phyloP scores from a whole-genome alignment of 2,888 invertebrate species.

The Nomada goodeniana region DNA sequence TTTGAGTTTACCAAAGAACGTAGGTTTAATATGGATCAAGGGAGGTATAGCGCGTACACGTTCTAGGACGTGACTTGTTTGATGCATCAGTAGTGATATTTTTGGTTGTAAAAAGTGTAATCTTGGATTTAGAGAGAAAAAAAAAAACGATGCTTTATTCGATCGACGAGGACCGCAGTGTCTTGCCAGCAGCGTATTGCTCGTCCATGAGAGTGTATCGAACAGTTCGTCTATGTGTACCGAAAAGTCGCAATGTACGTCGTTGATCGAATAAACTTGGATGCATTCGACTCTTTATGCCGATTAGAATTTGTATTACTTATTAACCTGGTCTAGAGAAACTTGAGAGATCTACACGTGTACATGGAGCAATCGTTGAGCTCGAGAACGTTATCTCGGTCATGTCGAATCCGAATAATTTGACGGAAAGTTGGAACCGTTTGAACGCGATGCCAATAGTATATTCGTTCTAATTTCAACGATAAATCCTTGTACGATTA shows the following conservation, averaged over 20 bases:
- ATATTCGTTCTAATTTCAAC: conserved; percentile 26
- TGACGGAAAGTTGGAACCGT: neutral
- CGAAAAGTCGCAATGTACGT: neutral
- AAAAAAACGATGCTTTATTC: conserved; percentile 9
- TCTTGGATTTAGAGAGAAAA: conserved; percentile 19
- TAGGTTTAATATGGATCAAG: conserved; percentile 32
- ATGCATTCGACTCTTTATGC: conserved; percentile 28
- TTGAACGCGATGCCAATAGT: neutral
- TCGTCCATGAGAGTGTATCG: no score
- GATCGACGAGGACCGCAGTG: conserved; percentile 13
- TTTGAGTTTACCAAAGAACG: conserved; percentile 25
- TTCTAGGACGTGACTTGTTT: conserved; percentile 31
- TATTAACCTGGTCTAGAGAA: conserved; percentile 17
- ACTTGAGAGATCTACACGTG: conserved; percentile 21
- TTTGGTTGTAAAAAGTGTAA: conserved; percentile 30
- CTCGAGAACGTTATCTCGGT: neutral
- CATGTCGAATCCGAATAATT: neutral
- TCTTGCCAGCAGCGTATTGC: no score
- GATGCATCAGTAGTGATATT: conserved; percentile 41
- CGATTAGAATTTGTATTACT: conserved; percentile 36
- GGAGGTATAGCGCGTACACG: conserved; percentile 7
- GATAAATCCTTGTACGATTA: conserved; percentile 48
- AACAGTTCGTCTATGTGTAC: no score
- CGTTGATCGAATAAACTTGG: conserved; percentile 27
- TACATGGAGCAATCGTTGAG: conserved; percentile 22